Conservation (phyloP, 2,888 invertebrate species). For the Nomada fucata region DNA sequence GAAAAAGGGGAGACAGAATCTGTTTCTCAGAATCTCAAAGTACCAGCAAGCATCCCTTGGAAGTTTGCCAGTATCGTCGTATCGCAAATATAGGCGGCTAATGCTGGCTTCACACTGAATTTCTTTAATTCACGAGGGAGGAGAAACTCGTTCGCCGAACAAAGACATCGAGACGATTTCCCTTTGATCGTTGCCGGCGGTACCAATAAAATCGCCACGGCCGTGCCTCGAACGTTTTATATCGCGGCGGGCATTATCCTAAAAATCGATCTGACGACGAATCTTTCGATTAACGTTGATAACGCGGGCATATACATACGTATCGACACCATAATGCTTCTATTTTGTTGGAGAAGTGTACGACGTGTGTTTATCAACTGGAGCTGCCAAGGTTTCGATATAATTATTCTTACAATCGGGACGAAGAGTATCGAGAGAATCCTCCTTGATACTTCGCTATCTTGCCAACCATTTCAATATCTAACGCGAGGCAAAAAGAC, state of each 20-base stretch:
- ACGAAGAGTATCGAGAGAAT: too few relatives aligned
- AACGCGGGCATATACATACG: too few relatives aligned
- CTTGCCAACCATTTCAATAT: too few relatives aligned
- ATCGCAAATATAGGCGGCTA: slow-evolving; percentile 71
- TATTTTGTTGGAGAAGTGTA: neutral
- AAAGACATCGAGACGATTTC: neutral
- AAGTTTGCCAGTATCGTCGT: slow-evolving; percentile 65
- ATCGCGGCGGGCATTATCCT: too few relatives aligned
- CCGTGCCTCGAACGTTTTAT: too few relatives aligned
- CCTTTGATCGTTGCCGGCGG: neutral
- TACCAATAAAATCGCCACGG: too few relatives aligned
- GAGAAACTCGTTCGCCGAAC: neutral
- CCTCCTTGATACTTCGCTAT: too few relatives aligned
- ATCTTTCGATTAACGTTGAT: neutral
- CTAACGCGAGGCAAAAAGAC: neutral
- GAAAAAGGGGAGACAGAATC: slow-evolving; percentile 42
- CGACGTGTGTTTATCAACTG: neutral
- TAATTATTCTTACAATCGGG: neutral
- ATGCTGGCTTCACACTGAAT: slow-evolving; percentile 63
- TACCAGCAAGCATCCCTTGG: slow-evolving; percentile 72
- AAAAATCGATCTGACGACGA: neutral
- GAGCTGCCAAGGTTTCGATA: neutral
- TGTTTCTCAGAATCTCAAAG: slow-evolving; percentile 71
- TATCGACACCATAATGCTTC: neutral
- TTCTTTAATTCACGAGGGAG: too few relatives aligned